These are phyloP conservation scores for Miichthys miiuy DNA, from an alignment of 2,797 vertebrate species.

Conservation along the genomic window DNA sequence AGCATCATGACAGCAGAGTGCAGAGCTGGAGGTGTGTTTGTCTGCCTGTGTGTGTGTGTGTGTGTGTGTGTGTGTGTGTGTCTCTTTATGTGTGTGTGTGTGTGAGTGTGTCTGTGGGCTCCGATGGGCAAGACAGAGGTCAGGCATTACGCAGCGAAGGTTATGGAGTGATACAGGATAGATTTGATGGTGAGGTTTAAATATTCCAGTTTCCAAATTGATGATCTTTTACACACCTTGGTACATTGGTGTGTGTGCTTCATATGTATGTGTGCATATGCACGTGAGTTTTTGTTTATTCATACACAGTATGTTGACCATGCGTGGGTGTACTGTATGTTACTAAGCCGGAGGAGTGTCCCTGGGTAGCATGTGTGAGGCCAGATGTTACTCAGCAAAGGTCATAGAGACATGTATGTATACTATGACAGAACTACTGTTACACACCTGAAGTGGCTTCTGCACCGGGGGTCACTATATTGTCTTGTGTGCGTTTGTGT, in stretches of 20 bases:
- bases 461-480: constrained; percentile 7
- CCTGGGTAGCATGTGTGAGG: constrained; percentile 29
- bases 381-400: constrained; percentile 41
- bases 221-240: constrained; percentile 13
- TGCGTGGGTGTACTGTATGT: constrained; percentile 6
- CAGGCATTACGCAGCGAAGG: constrained; percentile 45
- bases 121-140: constrained; percentile 41
- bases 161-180: constrained; percentile 14
- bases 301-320: not conserved
- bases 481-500: not conserved
- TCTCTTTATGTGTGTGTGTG: constrained; percentile 26
- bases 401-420: constrained; percentile 22
- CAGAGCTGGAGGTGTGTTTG: constrained; percentile 40
- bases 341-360: constrained; percentile 11
- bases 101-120: constrained; percentile 19
- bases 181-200: not conserved
- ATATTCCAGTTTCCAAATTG: too few relatives aligned
- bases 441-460: constrained; percentile 11
- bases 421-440: constrained; percentile 8
- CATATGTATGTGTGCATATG: not conserved
- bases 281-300: not conserved
- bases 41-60: constrained; percentile 18
- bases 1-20: constrained; percentile 24
- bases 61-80: constrained; percentile 20
- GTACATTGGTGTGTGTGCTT: not conserved